Percentiles rank a stretch among this genome's conserved stretches.
These are phyloP conservation scores for Drosophila triauraria DNA, from an alignment of 1,140 invertebrate genomes.

Conservation along the genomic window DNA sequence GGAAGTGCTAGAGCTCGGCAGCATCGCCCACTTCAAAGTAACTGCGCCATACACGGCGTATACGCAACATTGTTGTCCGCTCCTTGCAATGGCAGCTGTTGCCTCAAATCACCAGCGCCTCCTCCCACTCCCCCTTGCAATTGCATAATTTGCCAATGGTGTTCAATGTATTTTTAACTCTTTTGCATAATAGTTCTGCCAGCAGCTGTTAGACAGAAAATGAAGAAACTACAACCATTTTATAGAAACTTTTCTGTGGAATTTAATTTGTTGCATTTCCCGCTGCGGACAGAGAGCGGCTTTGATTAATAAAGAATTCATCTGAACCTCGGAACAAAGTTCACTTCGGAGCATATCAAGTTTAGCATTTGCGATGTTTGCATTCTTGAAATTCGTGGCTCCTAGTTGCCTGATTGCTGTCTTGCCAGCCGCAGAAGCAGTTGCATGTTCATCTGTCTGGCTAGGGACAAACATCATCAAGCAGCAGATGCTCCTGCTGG, in stretches of 20 bases:
- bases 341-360: constrained; percentile 26
- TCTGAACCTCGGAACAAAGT: constrained; percentile 18
- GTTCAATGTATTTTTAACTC: constrained; percentile 64
- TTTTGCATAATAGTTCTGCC: constrained; percentile 59
- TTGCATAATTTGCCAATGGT: constrained; percentile 62
- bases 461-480: constrained; percentile 50
- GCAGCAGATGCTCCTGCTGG: constrained; percentile 33
- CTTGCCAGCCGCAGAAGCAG: constrained; percentile 40
- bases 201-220: constrained; percentile 11
- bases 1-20: constrained; percentile 59
- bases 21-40: constrained; percentile 54
- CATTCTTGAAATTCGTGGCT: constrained; percentile 40
- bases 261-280: constrained; percentile 33
- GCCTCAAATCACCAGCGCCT: constrained; percentile 20
- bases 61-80: constrained; percentile 58
- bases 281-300: neutral
- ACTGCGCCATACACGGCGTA: constrained; percentile 46
- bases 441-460: constrained; percentile 60
- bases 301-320: constrained; percentile 50
- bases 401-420: constrained; percentile 44
- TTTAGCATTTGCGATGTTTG: constrained; percentile 35
- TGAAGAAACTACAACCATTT: neutral
- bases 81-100: constrained; percentile 37
- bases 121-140: constrained; percentile 32
- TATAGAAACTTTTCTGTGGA: neutral